Evolutionary conservation across 1,140 invertebrate species (phyloP).

Genomic region (Lamellibrachia luymesi): DNA sequence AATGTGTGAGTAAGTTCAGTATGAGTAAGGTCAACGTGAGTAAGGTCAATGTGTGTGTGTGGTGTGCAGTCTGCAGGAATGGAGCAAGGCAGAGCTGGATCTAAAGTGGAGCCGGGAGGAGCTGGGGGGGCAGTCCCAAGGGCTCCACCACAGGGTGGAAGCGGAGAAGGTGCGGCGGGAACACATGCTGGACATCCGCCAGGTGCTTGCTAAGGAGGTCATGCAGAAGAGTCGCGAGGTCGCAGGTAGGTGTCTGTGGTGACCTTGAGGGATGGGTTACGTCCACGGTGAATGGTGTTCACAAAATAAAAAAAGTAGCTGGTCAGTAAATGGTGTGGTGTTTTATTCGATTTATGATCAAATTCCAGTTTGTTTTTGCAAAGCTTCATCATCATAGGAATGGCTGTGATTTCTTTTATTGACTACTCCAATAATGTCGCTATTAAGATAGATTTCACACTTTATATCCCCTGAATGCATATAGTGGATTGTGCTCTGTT

Average conservation of each 20-base stretch:
- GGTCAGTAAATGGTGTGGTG: too few species aligned
- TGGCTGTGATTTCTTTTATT: too few species aligned
- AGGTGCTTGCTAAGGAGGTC: conserved; percentile 88
- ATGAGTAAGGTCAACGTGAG: too few species aligned
- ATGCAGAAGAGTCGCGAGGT: conserved; percentile 91
- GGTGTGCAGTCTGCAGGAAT: conserved; percentile 40
- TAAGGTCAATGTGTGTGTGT: too few species aligned
- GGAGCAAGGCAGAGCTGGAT: conserved; percentile 42
- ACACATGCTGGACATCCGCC: conserved; percentile 83
- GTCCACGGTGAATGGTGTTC: background rate
- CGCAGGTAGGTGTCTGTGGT: conserved; percentile 67
- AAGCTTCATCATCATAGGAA: too few species aligned
- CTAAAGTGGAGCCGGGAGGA: conserved; percentile 19
- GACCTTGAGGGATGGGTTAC: background rate
- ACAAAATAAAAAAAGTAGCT: background rate
- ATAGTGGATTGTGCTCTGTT: too few species aligned
- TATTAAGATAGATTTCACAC: too few species aligned
- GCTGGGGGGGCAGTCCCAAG: conserved; percentile 26
- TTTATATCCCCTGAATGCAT: too few species aligned
- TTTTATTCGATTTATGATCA: too few species aligned
- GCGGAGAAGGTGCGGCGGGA: conserved; percentile 84
- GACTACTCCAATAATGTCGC: too few species aligned
- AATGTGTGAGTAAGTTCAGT: too few species aligned
- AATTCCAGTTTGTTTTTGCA: too few species aligned
- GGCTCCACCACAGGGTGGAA: conserved; percentile 62